Base-by-base conservation (phyloP, 2,888 invertebrate species). In the Rugalucina vietnamica region DNA sequence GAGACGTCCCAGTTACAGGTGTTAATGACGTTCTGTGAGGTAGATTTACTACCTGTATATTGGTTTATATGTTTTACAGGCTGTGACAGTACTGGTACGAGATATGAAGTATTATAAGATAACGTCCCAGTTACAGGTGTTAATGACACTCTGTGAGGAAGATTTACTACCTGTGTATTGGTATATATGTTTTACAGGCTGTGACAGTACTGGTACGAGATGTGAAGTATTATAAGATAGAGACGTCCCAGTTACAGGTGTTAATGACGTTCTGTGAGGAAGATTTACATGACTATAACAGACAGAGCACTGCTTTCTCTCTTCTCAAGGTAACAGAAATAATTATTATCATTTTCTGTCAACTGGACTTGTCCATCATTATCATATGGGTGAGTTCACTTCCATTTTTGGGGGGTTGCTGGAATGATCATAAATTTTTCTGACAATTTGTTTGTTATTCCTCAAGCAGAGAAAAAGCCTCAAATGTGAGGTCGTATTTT, bases 191-290 rank as follows among this genome's bases (percentile, higher is more conserved):
- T 49, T 95, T 96, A 57, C 93, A 97, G 97, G 97, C 97, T 0
- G 96, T 98, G 90, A 97, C 98, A 43, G 97, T 97, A 0, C 94
- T 98, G 49, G 96, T 99, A 1, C 96, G 97, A 12, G 97, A 98
- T 91, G 97, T 98, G 0, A 96, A 97, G 86, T 96, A 97, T 89
- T 96, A 97, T 93, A 96, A 95, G 24, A 95, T 98, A 27, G 96
- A 96, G 76, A 95, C 95, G 0, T 97, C 97, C 2, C 98, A 99
- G 94, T 95, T 98, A 14, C 97, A 97, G 94, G 96, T 97, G 4
- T 95, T 99, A 0, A 95, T 99, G 18, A 95, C 97, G 0, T 99
- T 98, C 91, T 97, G 97, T 0, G 98, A 99, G 93, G 97, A 98
- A 94, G 98, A 99, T 93, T 96, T 99, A 39, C 96, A 97, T 93